phyloP scores from a whole-genome alignment of 1,140 invertebrate genomes.

The Sinella curviseta region DNA sequence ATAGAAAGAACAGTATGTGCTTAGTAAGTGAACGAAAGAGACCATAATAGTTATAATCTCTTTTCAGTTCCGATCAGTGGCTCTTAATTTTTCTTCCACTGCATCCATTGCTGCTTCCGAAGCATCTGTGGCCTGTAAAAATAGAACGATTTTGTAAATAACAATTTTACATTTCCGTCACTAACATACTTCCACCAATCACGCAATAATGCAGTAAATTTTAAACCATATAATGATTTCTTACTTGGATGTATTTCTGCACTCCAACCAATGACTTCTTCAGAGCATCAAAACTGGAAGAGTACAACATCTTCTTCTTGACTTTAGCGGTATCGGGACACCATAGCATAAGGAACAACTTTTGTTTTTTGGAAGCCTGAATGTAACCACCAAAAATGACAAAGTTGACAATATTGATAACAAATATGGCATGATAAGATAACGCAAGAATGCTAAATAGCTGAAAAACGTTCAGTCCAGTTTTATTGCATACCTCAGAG shows the following conservation, averaged over 20 bases:
- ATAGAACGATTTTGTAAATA: constrained; percentile 25
- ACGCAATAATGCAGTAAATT: too few relatives aligned
- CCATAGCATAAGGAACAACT: constrained; percentile 94
- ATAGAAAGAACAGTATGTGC: constrained; percentile 25
- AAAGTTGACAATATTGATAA: not conserved
- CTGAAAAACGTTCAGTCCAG: constrained; percentile 13
- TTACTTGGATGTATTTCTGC: constrained; percentile 90
- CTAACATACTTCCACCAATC: too few relatives aligned
- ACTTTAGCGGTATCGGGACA: constrained; percentile 95
- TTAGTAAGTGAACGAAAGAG: constrained; percentile 20
- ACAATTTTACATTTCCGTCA: not conserved
- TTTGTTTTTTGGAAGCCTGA: constrained; percentile 87
- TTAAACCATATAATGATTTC: constrained; percentile 4
- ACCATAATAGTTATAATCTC: constrained; percentile 6
- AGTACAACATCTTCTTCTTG: constrained; percentile 99
- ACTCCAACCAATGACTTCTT: constrained; percentile 94
- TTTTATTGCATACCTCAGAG: constrained; percentile 65
- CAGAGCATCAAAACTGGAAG: constrained; percentile 91
- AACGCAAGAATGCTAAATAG: too few relatives aligned
- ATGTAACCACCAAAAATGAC: constrained; percentile 40
- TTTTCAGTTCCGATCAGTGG: constrained; percentile 70
- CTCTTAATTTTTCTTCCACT: constrained; percentile 86
- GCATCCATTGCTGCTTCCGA: constrained; percentile 87
- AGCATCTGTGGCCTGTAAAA: constrained; percentile 74
- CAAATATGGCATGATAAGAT: too few relatives aligned